Percentiles rank a stretch among this genome's conserved stretches.
Conservation (phyloP, 2,888 invertebrate genomes). For the Caenorhabditis plicata region DNA sequence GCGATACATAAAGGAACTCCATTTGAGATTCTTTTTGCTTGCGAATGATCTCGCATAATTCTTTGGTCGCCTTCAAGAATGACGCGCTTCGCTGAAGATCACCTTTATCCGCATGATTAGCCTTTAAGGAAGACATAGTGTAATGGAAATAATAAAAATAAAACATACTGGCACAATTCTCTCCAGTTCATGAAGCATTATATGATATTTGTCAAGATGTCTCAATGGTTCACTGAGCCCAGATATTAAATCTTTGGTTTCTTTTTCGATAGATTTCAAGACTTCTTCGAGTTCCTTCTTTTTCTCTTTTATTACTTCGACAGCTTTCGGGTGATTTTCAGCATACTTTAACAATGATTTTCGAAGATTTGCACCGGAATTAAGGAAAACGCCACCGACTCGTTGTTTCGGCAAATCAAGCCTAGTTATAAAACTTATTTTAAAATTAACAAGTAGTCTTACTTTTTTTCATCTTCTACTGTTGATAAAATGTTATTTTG, state of each 20-base stretch:
- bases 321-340: slow-evolving; percentile 88
- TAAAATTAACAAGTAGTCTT: slow-evolving; percentile 1
- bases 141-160: slow-evolving; percentile 1
- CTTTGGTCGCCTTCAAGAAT: slow-evolving; percentile 93
- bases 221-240: slow-evolving; percentile 93
- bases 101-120: slow-evolving; percentile 90
- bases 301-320: slow-evolving; percentile 86
- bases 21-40: slow-evolving; percentile 92
- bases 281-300: slow-evolving; percentile 70
- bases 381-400: slow-evolving; percentile 87
- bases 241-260: slow-evolving; percentile 79
- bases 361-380: slow-evolving; percentile 73
- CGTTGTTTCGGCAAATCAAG: slow-evolving; percentile 74
- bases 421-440: slow-evolving; percentile 40
- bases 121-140: slow-evolving; percentile 67
- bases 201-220: slow-evolving; percentile 87
- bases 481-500: slow-evolving; percentile 78
- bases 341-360: slow-evolving; percentile 85
- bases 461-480: slow-evolving; percentile 19
- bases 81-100: slow-evolving; percentile 92
- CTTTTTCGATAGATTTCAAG: slow-evolving; percentile 4
- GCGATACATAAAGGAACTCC: slow-evolving; percentile 85
- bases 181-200: slow-evolving; percentile 84
- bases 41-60: slow-evolving; percentile 81
- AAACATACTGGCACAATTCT: slow-evolving; percentile 78